Percentiles rank a stretch among this genome's conserved stretches.
Conservation (phyloP, 2,113 vertebrate genomes). For the Taurulus bubalis region DNA sequence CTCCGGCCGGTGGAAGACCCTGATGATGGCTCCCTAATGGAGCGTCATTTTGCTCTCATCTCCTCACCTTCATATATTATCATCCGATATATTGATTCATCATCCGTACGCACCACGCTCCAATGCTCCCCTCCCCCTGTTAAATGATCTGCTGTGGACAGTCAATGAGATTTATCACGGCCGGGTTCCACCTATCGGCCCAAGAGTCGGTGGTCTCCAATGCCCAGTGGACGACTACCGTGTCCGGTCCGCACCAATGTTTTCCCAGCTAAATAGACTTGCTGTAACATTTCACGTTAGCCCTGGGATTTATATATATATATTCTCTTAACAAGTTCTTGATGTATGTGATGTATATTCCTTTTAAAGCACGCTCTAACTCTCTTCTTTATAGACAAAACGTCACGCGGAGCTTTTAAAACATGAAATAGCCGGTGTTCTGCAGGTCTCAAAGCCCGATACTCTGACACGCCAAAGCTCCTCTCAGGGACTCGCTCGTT, state of each 20-base stretch:
- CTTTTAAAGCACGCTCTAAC: constrained; percentile 72
- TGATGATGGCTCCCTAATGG: constrained; percentile 62
- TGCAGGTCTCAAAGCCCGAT: constrained; percentile 52
- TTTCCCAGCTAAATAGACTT: constrained; percentile 77
- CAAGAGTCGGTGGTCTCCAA: constrained; percentile 56
- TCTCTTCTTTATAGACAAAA: constrained; percentile 76
- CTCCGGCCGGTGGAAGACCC: constrained; percentile 37
- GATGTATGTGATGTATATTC: constrained; percentile 79
- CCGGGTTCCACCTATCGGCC: constrained; percentile 59
- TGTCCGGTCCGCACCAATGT: constrained; percentile 70
- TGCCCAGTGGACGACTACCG: constrained; percentile 76
- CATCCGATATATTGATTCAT: constrained; percentile 78
- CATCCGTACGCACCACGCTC: constrained; percentile 59
- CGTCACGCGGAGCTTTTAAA: constrained; percentile 72
- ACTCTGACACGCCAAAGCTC: constrained; percentile 57
- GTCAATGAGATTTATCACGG: constrained; percentile 78
- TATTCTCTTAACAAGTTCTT: constrained; percentile 79
- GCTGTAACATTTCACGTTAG: constrained; percentile 71
- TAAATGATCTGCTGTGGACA: constrained; percentile 72
- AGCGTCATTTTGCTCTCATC: constrained; percentile 47
- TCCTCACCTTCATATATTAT: constrained; percentile 61
- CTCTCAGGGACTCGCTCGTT: constrained; percentile 50
- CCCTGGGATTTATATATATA: constrained; percentile 73
- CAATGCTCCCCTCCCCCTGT: constrained; percentile 38
- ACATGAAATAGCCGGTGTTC: constrained; percentile 74